Evolutionary conservation across 2,113 vertebrate genomes (phyloP).

Genomic region (Propithecus coquereli): DNA sequence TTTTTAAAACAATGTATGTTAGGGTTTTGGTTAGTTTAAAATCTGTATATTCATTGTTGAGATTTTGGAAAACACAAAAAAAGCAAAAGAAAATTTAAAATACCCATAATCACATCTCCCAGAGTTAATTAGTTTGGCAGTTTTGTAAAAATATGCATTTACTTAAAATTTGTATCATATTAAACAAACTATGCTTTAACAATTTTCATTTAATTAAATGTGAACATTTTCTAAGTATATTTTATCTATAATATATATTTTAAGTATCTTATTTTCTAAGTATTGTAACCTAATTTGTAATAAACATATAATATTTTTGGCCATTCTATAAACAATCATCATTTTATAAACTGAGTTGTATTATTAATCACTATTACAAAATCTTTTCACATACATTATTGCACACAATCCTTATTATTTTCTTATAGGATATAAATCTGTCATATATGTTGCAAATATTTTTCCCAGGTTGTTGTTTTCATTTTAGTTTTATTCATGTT

Average conservation of each 20-base stretch:
- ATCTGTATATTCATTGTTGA: neutral
- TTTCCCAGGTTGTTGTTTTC: slow-evolving; percentile 36
- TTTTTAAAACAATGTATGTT: neutral
- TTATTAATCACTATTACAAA: slow-evolving; percentile 33
- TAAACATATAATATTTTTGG: neutral
- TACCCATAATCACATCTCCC: neutral
- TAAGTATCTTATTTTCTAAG: neutral
- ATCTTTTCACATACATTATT: slow-evolving; percentile 1
- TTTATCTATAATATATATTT: neutral
- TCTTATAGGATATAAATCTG: slow-evolving; percentile 30
- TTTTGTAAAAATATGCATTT: neutral
- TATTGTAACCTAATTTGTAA: neutral
- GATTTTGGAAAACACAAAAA: neutral
- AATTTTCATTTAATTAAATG: slow-evolving; percentile 2
- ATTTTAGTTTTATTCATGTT: slow-evolving; percentile 43
- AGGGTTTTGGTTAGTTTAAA: neutral
- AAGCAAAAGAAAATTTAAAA: slow-evolving; percentile 6
- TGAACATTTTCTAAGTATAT: neutral
- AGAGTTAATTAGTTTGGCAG: neutral
- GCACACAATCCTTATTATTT: slow-evolving; percentile 20
- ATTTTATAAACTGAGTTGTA: slow-evolving; percentile 3
- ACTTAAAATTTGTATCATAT: neutral
- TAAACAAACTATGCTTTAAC: neutral
- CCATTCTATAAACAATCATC: neutral
- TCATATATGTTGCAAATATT: neutral